Conservation (phyloP, 2,797 vertebrate species). For the Ctenopoma multispine region DNA sequence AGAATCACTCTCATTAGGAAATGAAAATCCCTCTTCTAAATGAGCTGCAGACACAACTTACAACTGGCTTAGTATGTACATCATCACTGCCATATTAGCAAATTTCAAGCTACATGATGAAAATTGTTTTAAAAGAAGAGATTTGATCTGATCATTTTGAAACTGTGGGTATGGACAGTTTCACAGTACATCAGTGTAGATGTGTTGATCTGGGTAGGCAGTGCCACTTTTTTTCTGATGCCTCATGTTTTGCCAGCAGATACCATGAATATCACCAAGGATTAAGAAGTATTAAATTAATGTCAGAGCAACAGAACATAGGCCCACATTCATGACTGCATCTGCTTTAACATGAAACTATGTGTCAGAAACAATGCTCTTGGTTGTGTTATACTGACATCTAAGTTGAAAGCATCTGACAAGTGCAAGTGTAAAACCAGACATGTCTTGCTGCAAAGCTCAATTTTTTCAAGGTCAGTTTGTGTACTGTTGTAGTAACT, state of each 20-base stretch:
- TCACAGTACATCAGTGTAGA: background rate
- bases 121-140: conserved; percentile 34
- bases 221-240: conserved; percentile 6
- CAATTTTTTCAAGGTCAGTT: conserved; percentile 39
- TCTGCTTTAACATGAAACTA: background rate
- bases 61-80: conserved; percentile 34
- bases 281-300: background rate
- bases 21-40: conserved; percentile 68
- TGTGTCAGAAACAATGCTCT: conserved; percentile 16
- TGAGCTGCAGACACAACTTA: conserved; percentile 63
- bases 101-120: conserved; percentile 22
- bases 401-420: conserved; percentile 35
- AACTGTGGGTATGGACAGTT: background rate
- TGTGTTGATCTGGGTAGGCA: conserved; percentile 1
- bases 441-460: conserved; percentile 23
- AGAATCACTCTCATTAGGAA: conserved; percentile 78
- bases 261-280: conserved; percentile 5
- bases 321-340: background rate
- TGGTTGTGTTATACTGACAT: conserved; percentile 29
- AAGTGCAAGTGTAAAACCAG: conserved; percentile 22
- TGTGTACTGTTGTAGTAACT: conserved; percentile 36
- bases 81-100: conserved; percentile 45
- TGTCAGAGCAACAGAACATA: conserved; percentile 25
- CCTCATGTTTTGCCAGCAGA: conserved; percentile 8
- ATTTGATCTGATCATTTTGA: conserved; percentile 26